These are phyloP conservation scores for Cyprinella venusta DNA, from an alignment of 2,797 vertebrate genomes.

Conservation along the genomic window DNA sequence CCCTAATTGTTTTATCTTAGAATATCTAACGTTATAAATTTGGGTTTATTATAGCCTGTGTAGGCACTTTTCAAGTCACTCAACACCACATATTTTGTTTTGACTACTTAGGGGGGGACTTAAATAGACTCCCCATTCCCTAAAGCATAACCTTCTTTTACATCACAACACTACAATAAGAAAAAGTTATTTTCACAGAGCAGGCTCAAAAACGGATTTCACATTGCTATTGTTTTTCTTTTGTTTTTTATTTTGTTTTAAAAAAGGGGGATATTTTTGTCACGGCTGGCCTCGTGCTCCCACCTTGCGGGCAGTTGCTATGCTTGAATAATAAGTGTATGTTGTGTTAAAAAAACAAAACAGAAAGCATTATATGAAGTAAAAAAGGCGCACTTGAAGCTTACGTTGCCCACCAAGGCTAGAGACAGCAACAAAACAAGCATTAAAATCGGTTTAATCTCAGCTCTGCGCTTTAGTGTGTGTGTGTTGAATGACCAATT, in stretches of 20 bases:
- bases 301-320: slow-evolving; percentile 56
- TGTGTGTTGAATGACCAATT: slow-evolving; percentile 63
- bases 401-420: not conserved
- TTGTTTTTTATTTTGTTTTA: not conserved
- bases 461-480: slow-evolving; percentile 25
- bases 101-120: not conserved
- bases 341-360: not conserved
- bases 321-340: slow-evolving; percentile 25
- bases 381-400: not conserved
- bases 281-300: slow-evolving; percentile 42
- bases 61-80: not conserved
- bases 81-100: not conserved
- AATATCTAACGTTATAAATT: not conserved
- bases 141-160: not conserved
- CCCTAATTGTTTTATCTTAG: too few relatives aligned
- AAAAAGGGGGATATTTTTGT: not conserved
- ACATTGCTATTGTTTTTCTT: not conserved
- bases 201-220: not conserved
- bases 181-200: not conserved
- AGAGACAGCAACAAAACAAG: not conserved
- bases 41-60: not conserved
- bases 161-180: too few relatives aligned
- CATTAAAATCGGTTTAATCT: slow-evolving; percentile 8
- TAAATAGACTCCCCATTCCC: not conserved
- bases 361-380: not conserved